Evolutionary conservation across 2,888 invertebrate genomes (phyloP).

Genomic region (Athripsodes cinereus): DNA sequence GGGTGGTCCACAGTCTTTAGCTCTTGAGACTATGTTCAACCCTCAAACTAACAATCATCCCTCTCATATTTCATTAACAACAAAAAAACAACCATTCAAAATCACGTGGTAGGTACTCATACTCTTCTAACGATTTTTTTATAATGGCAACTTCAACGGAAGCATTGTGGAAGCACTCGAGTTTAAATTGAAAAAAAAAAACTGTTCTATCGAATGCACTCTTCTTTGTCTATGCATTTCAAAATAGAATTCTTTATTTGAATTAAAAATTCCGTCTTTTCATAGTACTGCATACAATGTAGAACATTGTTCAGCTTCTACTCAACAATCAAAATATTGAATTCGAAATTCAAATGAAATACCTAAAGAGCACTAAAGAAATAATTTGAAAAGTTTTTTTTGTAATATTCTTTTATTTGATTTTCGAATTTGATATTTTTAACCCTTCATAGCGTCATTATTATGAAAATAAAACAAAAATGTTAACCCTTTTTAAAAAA

Average conservation of each 20-base stretch:
- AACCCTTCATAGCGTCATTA: no score
- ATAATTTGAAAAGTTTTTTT: no score
- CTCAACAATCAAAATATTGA: no score
- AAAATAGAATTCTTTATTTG: background rate
- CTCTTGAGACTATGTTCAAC: background rate
- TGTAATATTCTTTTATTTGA: no score
- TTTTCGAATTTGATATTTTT: no score
- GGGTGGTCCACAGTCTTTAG: background rate
- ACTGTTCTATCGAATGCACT: background rate
- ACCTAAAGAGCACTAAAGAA: no score
- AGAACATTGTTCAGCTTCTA: no score
- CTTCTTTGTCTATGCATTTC: background rate
- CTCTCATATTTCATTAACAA: background rate
- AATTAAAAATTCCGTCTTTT: background rate
- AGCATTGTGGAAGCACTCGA: background rate
- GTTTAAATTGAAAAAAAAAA: background rate
- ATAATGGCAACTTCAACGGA: background rate
- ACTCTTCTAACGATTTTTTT: background rate
- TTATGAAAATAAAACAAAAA: no score
- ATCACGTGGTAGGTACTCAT: background rate
- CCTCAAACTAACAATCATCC: background rate
- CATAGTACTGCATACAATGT: no score
- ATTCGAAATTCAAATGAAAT: no score
- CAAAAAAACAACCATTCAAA: background rate
- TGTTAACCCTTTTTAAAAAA: no score